These are phyloP conservation scores for Hydropotes inermis DNA, from an alignment of 2,113 vertebrate genomes.

Conservation along the genomic window DNA sequence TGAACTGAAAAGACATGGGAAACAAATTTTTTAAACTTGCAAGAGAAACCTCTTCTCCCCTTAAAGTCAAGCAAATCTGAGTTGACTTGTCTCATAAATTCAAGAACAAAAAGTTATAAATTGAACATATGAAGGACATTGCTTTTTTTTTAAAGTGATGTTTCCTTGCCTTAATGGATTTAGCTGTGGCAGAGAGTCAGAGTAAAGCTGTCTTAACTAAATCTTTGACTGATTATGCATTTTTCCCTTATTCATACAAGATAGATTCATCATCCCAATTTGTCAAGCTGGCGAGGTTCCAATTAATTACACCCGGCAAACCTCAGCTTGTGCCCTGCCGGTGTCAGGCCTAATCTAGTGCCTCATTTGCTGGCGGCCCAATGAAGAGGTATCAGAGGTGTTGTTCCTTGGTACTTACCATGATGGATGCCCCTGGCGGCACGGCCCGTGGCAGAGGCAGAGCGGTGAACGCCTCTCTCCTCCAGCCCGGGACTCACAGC, in stretches of 20 bases:
- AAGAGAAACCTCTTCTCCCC: constrained; percentile 31
- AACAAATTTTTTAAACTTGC: constrained; percentile 36
- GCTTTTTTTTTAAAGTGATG: constrained; percentile 83
- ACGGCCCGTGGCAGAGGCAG: constrained; percentile 85
- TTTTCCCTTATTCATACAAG: constrained; percentile 97
- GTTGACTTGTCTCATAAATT: constrained; percentile 93
- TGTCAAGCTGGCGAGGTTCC: constrained; percentile 98
- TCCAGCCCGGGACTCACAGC: constrained; percentile 82
- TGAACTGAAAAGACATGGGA: neutral
- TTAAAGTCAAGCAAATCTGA: constrained; percentile 85
- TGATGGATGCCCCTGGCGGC: constrained; percentile 94
- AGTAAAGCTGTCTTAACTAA: constrained; percentile 91
- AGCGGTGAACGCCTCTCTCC: constrained; percentile 85
- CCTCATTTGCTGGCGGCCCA: constrained; percentile 96
- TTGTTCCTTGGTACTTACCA: constrained; percentile 93
- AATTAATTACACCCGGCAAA: constrained; percentile 97
- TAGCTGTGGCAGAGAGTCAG: constrained; percentile 86
- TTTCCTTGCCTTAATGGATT: constrained; percentile 93
- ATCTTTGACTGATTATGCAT: constrained; percentile 99
- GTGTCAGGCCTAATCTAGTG: constrained; percentile 94
- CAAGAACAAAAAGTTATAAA: constrained; percentile 93
- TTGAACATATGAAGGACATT: constrained; percentile 84
- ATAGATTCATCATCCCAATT: constrained; percentile 99
- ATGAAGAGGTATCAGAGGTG: constrained; percentile 97
- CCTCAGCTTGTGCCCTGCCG: constrained; percentile 88